Conservation (phyloP, 1,140 invertebrate species). For the Procambarus virginalis region DNA sequence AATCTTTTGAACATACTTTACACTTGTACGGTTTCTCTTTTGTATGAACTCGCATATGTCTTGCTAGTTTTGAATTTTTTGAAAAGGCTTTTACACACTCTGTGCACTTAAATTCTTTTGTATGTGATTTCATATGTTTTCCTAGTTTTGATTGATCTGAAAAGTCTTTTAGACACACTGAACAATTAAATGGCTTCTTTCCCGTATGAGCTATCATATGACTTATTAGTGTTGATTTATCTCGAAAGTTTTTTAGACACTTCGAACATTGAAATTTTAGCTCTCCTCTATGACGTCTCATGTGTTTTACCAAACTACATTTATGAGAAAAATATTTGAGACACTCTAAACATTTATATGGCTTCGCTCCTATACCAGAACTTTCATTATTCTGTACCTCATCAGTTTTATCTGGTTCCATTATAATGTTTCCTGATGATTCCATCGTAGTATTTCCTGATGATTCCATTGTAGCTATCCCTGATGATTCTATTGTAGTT, state of each 20-base stretch:
- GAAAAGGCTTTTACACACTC: slow-evolving; percentile 69
- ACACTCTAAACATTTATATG: slow-evolving; percentile 4
- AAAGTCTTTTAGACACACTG: slow-evolving; percentile 54
- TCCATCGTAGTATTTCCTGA: too few relatives aligned
- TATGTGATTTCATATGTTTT: slow-evolving; percentile 64
- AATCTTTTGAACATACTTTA: background rate
- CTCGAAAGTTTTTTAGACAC: background rate
- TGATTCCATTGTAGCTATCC: too few relatives aligned
- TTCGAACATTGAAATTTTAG: background rate
- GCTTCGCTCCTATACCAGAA: background rate
- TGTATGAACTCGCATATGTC: slow-evolving; percentile 25
- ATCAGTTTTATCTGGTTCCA: too few relatives aligned
- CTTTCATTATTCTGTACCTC: too few relatives aligned
- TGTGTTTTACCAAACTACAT: background rate
- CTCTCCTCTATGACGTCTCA: background rate
- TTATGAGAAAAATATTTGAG: slow-evolving; percentile 6
- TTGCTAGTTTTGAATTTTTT: background rate
- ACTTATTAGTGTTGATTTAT: background rate
- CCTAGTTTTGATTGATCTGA: slow-evolving; percentile 70
- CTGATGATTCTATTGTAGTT: too few relatives aligned
- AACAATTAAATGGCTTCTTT: background rate
- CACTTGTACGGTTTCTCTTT: slow-evolving; percentile 42
- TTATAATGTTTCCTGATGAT: too few relatives aligned
- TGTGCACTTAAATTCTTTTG: slow-evolving; percentile 26
- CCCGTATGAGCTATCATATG: slow-evolving; percentile 31